Evolutionary conservation across 2,797 vertebrate species (phyloP).

Genomic region (Echiichthys vipera): DNA sequence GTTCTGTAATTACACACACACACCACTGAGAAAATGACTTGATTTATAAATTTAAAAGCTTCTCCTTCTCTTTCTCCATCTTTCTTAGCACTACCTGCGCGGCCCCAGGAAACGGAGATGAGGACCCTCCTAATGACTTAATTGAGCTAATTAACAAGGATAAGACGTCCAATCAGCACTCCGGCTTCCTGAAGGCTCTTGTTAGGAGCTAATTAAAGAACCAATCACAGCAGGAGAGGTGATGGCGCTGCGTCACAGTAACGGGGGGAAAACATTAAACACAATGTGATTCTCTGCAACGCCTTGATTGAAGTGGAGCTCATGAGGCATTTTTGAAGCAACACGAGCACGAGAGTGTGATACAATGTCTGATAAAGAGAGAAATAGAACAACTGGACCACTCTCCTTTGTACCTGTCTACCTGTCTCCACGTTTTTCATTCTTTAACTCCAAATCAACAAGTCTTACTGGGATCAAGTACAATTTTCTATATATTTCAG

Average conservation of each 20-base stretch:
- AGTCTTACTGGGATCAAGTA: background rate
- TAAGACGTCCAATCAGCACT: constrained; percentile 85
- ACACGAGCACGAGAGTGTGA: background rate
- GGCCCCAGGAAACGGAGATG: constrained; percentile 75
- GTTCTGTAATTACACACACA: background rate
- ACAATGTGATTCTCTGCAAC: constrained; percentile 15
- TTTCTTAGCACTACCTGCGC: constrained; percentile 65
- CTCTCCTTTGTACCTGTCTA: too few species aligned
- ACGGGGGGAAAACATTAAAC: constrained; percentile 41
- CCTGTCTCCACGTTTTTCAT: too few species aligned
- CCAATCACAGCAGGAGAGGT: constrained; percentile 77
- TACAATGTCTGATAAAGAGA: background rate
- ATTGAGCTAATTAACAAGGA: constrained; percentile 86
- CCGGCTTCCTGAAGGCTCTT: constrained; percentile 84
- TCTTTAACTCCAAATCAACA: constrained; percentile 1
- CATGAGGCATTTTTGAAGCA: background rate
- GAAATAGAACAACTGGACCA: too few species aligned
- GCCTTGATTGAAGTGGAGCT: constrained; percentile 25
- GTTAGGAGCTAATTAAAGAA: constrained; percentile 86
- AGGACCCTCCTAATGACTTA: constrained; percentile 85
- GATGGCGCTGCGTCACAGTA: constrained; percentile 54
- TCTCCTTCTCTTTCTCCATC: constrained; percentile 1
- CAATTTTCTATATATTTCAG: background rate
- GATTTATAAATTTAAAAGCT: constrained; percentile 17
- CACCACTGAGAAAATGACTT: constrained; percentile 36